These are phyloP conservation scores for Leucozona laternaria DNA, from an alignment of 2,888 invertebrate species.

Conservation along the genomic window DNA sequence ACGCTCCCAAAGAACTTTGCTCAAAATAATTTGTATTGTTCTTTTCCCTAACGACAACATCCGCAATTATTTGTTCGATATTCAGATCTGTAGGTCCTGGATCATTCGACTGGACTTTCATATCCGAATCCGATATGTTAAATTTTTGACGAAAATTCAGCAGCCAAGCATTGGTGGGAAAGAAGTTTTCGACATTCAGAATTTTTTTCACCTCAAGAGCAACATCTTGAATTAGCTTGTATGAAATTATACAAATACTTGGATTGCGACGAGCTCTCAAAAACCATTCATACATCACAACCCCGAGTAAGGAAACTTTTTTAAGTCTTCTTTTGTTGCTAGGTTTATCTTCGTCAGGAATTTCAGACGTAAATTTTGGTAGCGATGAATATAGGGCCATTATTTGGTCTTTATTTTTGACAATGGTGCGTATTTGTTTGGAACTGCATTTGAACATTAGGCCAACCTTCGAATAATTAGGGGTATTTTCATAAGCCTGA, in stretches of 20 bases:
- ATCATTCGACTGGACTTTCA: constrained; percentile 45
- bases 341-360: background rate
- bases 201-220: constrained; percentile 77
- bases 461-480: constrained; percentile 55
- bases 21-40: background rate
- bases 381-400: constrained; percentile 68
- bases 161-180: constrained; percentile 77
- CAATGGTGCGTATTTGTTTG: constrained; percentile 65
- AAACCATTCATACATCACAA: constrained; percentile 81
- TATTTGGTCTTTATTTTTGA: constrained; percentile 77
- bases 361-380: background rate
- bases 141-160: constrained; percentile 77
- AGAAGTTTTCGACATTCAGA: constrained; percentile 78
- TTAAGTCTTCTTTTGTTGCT: constrained; percentile 76
- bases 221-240: constrained; percentile 64
- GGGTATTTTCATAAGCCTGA: constrained; percentile 61
- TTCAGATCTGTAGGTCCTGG: constrained; percentile 52
- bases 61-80: constrained; percentile 40
- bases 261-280: constrained; percentile 80
- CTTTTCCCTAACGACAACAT: constrained; percentile 30
- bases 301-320: constrained; percentile 79
- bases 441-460: constrained; percentile 67
- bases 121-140: constrained; percentile 73
- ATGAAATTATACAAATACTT: constrained; percentile 28
- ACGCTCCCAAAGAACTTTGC: background rate